Percentiles rank a stretch among this genome's conserved stretches.
Evolutionary conservation across 2,888 invertebrate genomes (phyloP).

Genomic region (Lasiommata megera): DNA sequence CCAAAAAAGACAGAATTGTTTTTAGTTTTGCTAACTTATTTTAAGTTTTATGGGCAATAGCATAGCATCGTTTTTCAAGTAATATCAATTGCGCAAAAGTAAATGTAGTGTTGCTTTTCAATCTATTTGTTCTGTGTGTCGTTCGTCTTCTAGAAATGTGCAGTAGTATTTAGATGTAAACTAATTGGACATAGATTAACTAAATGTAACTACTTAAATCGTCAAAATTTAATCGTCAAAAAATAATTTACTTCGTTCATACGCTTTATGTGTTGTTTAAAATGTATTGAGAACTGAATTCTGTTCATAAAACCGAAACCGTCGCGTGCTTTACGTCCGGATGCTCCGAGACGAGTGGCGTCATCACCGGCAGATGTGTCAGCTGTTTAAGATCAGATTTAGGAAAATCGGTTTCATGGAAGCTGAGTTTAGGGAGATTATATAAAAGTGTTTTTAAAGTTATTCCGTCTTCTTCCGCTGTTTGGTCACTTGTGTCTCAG

Average conservation of each 20-base stretch:
- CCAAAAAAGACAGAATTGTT: background rate
- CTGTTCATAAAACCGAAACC: background rate
- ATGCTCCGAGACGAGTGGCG: too few species aligned
- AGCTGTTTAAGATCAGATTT: too few species aligned
- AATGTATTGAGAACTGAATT: conserved; percentile 3
- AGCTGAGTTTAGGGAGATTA: too few species aligned
- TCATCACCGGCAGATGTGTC: too few species aligned
- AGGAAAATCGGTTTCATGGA: too few species aligned
- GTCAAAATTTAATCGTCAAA: background rate
- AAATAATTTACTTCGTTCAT: background rate
- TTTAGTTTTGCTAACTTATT: background rate
- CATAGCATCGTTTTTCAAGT: background rate
- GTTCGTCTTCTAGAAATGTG: background rate
- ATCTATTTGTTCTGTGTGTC: background rate
- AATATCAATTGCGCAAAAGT: background rate
- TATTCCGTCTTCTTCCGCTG: too few species aligned
- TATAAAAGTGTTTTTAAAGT: too few species aligned
- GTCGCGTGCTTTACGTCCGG: too few species aligned
- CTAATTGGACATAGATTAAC: background rate
- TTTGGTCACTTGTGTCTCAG: too few species aligned
- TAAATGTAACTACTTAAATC: conserved; percentile 4
- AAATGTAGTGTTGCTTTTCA: background rate
- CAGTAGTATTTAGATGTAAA: background rate
- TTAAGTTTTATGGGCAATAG: background rate
- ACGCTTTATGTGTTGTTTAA: conserved; percentile 6